Evolutionary conservation across 2,888 invertebrate species (phyloP).

Genomic region (Lasioglossum morio): DNA sequence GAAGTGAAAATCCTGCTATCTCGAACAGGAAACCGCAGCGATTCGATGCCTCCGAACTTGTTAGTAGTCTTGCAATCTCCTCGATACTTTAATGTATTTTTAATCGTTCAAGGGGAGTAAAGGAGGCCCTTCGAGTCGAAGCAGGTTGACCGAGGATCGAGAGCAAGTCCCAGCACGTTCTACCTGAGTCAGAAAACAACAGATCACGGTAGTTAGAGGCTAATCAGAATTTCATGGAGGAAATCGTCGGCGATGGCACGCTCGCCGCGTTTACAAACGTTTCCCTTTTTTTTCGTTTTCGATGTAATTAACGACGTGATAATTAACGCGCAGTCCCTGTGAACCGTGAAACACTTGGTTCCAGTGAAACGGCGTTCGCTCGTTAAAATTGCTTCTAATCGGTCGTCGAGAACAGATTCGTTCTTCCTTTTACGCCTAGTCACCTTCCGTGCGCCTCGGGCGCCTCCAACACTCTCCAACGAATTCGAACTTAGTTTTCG

Average conservation of each 20-base stretch:
- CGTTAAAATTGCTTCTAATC: not conserved
- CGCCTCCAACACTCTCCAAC: not conserved
- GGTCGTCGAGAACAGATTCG: not conserved
- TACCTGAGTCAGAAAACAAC: not conserved
- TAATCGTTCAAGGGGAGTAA: not conserved
- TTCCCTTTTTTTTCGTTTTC: not conserved
- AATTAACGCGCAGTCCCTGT: not conserved
- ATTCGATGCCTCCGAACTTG: not conserved
- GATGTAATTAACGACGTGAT: not conserved
- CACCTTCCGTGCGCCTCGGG: not conserved
- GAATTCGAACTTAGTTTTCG: not conserved
- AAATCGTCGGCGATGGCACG: not conserved
- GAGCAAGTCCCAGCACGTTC: not conserved
- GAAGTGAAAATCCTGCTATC: not conserved
- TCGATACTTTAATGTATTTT: too few relatives aligned
- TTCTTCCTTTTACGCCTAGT: slow-evolving; percentile 9
- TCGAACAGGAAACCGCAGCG: not conserved
- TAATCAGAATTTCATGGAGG: not conserved
- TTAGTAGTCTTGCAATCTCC: not conserved
- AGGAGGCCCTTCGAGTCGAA: not conserved
- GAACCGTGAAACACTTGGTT: not conserved
- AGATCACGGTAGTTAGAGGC: not conserved
- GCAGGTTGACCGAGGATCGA: not conserved
- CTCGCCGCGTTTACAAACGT: not conserved
- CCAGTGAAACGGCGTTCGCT: not conserved